Conservation (phyloP, 1,140 invertebrate species). For the Pararge aegeria region DNA sequence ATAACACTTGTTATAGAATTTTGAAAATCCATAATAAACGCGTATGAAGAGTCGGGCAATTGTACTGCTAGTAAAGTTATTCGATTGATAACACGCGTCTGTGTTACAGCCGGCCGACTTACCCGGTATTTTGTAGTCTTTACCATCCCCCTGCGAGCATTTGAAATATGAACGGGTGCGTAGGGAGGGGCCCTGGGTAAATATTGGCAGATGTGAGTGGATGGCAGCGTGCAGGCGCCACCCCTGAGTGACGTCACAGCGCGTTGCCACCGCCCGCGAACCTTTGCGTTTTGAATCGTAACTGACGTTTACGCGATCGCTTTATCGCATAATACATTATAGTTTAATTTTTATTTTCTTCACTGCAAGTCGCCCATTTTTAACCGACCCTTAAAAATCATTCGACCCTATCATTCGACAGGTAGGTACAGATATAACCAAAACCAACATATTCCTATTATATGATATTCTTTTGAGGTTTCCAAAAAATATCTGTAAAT, state of each 20-base stretch:
- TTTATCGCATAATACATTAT: not conserved
- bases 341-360: no score
- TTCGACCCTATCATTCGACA: no score
- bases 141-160: slow-evolving; percentile 55
- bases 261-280: slow-evolving; percentile 10
- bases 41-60: no score
- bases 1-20: no score
- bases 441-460: no score
- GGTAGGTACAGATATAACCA: no score
- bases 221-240: slow-evolving; percentile 62
- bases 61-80: no score
- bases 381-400: no score
- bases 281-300: slow-evolving; percentile 17
- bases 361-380: no score
- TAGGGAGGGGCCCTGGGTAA: slow-evolving; percentile 55
- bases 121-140: slow-evolving; percentile 70
- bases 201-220: slow-evolving; percentile 78
- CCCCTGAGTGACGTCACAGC: slow-evolving; percentile 58
- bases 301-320: slow-evolving; percentile 10
- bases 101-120: slow-evolving; percentile 38
- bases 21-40: no score
- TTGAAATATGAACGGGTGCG: slow-evolving; percentile 75
- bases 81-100: slow-evolving; percentile 20
- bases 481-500: no score
- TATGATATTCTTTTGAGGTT: no score